Evolutionary conservation across 1,140 invertebrate genomes (phyloP).

Genomic region (Zaprionus kolodkinae): DNA sequence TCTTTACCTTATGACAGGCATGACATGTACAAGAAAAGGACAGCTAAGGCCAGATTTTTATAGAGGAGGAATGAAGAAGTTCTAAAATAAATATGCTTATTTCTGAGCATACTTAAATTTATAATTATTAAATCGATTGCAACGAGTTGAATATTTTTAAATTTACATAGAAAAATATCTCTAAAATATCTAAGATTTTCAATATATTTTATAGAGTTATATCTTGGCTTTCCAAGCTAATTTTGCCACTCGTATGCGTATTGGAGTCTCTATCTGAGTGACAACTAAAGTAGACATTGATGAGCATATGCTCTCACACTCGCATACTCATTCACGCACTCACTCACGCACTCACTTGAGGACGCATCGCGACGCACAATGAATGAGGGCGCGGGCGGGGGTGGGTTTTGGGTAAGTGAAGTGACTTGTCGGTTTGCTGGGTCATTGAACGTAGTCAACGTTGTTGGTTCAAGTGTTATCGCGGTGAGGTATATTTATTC

Average conservation of each 20-base stretch:
- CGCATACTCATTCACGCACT: constrained; percentile 2
- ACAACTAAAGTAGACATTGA: constrained; percentile 38
- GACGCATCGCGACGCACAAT: constrained; percentile 5
- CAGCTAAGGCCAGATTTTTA: neutral
- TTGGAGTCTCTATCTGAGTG: constrained; percentile 32
- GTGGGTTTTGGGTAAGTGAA: constrained; percentile 8
- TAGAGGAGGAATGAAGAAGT: neutral
- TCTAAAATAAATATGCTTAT: neutral
- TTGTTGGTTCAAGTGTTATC: constrained; percentile 44
- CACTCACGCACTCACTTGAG: constrained; percentile 2
- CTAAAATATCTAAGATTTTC: too few relatives aligned
- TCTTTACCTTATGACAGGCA: neutral
- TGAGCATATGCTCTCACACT: constrained; percentile 13
- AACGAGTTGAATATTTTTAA: too few relatives aligned
- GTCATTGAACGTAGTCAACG: constrained; percentile 70
- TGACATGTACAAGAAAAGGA: constrained; percentile 25
- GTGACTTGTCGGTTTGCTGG: constrained; percentile 27
- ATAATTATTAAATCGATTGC: neutral
- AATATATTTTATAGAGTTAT: too few relatives aligned
- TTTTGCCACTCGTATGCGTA: neutral
- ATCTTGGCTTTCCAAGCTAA: neutral
- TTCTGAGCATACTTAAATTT: neutral
- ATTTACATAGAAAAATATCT: too few relatives aligned
- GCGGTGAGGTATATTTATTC: constrained; percentile 21
- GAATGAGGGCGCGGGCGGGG: constrained; percentile 29